Conservation (phyloP, 2,113 vertebrate genomes). For the Macaca mulatta region DNA sequence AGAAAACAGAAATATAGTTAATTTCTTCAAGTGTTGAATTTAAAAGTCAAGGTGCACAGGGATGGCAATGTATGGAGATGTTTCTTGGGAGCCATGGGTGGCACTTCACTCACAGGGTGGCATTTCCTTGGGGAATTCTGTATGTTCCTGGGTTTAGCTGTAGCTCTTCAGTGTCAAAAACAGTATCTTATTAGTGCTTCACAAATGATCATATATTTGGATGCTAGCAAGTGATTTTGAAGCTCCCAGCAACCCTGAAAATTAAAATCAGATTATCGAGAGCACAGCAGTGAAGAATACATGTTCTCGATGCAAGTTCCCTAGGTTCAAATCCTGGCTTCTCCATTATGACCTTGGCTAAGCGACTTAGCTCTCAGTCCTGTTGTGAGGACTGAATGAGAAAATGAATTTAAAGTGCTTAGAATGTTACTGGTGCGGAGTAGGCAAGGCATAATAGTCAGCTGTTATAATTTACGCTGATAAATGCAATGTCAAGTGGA, state of each 20-base stretch:
- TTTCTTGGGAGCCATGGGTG: background rate
- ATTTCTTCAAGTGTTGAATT: background rate
- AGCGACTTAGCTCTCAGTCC: background rate
- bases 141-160: background rate
- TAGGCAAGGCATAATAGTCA: constrained; percentile 30
- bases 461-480: background rate
- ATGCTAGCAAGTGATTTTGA: background rate
- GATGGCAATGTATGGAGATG: background rate
- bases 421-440: background rate
- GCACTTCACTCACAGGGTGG: background rate
- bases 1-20: background rate
- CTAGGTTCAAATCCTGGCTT: background rate
- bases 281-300: background rate
- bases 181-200: background rate
- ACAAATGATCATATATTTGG: background rate
- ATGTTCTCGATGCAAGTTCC: background rate
- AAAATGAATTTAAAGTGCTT: background rate
- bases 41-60: background rate
- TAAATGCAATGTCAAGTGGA: background rate
- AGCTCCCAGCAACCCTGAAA: background rate
- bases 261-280: constrained; percentile 5
- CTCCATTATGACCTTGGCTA: background rate
- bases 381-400: background rate
- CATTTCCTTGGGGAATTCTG: background rate
- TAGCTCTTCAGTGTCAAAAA: background rate